Evolutionary conservation across 2,113 vertebrate species (phyloP).

Genomic region (Muntiacus muntjak): DNA sequence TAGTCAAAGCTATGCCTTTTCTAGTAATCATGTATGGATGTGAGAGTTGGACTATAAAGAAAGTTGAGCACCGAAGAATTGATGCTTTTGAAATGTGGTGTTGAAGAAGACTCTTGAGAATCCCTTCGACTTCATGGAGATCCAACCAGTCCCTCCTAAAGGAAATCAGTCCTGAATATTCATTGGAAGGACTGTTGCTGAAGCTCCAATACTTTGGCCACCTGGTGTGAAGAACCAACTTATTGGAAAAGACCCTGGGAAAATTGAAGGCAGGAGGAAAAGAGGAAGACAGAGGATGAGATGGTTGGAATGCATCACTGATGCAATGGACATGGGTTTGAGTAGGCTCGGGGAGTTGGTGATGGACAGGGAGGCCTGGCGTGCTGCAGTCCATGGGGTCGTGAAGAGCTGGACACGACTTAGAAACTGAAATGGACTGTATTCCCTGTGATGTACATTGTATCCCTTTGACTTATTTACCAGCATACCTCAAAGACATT

Average conservation of each 20-base stretch:
- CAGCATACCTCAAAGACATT: not conserved
- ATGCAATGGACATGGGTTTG: not conserved
- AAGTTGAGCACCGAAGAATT: not conserved
- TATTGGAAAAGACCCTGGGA: not conserved
- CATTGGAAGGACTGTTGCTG: not conserved
- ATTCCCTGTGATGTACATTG: not conserved
- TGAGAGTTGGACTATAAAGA: not conserved
- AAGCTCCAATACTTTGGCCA: not conserved
- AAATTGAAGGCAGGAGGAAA: rapidly evolving
- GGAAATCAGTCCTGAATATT: not conserved
- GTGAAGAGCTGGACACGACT: not conserved
- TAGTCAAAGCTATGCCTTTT: not conserved
- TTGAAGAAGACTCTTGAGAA: not conserved
- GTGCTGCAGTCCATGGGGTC: not conserved
- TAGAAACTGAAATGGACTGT: not conserved
- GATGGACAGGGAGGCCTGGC: not conserved
- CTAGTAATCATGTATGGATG: not conserved
- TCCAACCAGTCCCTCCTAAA: not conserved
- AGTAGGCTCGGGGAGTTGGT: not conserved
- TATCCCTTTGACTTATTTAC: not conserved
- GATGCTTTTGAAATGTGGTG: not conserved
- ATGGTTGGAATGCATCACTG: not conserved
- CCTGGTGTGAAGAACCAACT: rapidly evolving
- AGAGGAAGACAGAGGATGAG: not conserved
- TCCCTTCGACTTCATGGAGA: not conserved